Conservation (phyloP, 2,113 vertebrate species). For the Terrapene triunguis region DNA sequence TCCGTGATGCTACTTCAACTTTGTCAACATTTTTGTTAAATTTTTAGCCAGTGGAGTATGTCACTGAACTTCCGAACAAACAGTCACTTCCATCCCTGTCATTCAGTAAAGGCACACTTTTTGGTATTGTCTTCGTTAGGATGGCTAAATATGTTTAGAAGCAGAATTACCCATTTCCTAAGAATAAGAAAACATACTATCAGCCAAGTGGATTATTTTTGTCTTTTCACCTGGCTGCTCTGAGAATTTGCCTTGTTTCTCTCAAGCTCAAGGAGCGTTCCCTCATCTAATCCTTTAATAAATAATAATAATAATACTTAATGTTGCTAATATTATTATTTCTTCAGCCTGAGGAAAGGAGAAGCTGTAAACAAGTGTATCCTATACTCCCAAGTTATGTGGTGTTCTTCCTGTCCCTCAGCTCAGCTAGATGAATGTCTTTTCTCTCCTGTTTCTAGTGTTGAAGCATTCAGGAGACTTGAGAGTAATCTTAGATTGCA, state of each 20-base stretch:
- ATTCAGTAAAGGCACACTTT: not conserved
- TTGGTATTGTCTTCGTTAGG: not conserved
- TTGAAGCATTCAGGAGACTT: not conserved
- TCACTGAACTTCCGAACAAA: not conserved
- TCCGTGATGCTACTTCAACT: not conserved
- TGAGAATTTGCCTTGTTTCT: not conserved
- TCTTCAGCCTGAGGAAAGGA: not conserved
- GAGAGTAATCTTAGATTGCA: fast-evolving
- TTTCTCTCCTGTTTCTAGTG: not conserved
- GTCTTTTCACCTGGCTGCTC: not conserved
- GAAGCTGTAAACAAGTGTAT: not conserved
- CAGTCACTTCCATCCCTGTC: not conserved
- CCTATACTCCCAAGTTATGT: not conserved
- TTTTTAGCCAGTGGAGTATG: not conserved
- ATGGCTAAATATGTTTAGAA: not conserved
- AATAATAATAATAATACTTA: no score
- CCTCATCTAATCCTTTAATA: not conserved
- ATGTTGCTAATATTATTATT: not conserved
- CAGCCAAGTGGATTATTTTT: not conserved
- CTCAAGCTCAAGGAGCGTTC: not conserved
- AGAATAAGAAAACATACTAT: not conserved
- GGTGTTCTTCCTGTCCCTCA: not conserved
- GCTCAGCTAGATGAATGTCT: not conserved
- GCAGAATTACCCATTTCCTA: not conserved
- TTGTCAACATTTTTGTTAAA: not conserved